phyloP scores from a whole-genome alignment of 2,113 vertebrate species.

The Gallinago media region DNA sequence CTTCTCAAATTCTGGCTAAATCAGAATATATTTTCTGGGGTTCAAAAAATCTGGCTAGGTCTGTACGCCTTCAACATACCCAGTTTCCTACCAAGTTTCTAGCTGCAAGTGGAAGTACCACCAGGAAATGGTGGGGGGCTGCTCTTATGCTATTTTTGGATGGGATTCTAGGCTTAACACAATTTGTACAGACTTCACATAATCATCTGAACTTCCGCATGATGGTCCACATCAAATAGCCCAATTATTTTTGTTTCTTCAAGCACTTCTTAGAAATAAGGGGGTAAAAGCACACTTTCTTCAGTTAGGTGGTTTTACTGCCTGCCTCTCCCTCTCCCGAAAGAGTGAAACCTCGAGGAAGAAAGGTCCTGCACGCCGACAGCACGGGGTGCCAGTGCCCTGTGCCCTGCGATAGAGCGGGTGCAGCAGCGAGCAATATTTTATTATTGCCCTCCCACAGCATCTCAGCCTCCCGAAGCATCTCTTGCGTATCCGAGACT shows the following conservation, averaged over 20 bases:
- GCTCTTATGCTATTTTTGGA: background rate
- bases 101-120: background rate
- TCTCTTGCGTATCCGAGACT: background rate
- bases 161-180: background rate
- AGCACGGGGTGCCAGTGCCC: background rate
- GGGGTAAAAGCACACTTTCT: background rate
- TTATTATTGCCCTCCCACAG: background rate
- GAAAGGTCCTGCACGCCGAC: background rate
- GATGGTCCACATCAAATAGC: background rate
- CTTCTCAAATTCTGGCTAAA: background rate
- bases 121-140: background rate
- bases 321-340: background rate
- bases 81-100: background rate
- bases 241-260: background rate
- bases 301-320: background rate
- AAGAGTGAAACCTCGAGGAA: background rate
- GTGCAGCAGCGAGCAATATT: background rate
- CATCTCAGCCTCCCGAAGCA: background rate
- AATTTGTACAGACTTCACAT: background rate
- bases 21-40: background rate
- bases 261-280: background rate
- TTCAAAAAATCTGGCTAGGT: background rate
- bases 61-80: background rate
- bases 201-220: background rate
- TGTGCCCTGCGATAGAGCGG: background rate